phyloP scores from a whole-genome alignment of 2,797 vertebrate species.

The Cynopterus sphinx region DNA sequence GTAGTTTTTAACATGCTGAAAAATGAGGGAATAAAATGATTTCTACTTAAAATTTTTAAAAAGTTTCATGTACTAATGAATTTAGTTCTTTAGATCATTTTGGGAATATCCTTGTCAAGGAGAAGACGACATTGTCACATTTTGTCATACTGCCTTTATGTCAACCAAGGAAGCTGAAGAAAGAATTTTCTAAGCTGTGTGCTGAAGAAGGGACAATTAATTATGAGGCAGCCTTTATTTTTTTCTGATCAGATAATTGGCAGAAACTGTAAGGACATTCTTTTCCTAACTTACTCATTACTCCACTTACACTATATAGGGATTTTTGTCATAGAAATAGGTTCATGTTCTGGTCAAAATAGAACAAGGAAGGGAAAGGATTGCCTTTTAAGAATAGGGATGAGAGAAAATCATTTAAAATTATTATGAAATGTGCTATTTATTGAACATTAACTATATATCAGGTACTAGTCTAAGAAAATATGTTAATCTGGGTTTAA shows the following conservation, averaged over 20 bases:
- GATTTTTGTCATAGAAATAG: not conserved
- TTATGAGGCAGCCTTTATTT: constrained; percentile 79
- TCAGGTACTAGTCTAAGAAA: not conserved
- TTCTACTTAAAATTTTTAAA: not conserved
- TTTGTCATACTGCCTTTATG: constrained; percentile 82
- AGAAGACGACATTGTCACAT: constrained; percentile 69
- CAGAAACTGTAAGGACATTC: not conserved
- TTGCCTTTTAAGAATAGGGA: not conserved
- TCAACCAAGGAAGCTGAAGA: constrained; percentile 84
- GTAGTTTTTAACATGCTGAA: constrained; percentile 24
- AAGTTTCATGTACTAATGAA: not conserved
- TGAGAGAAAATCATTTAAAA: not conserved
- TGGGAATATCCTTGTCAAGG: constrained; percentile 32
- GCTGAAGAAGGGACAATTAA: constrained; percentile 80
- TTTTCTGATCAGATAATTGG: constrained; percentile 82
- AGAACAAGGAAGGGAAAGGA: not conserved
- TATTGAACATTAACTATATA: not conserved
- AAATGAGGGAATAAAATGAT: constrained; percentile 34
- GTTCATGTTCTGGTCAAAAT: not conserved
- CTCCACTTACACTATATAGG: not conserved
- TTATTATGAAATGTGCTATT: not conserved
- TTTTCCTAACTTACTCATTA: not conserved
- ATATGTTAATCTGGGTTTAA: not conserved
- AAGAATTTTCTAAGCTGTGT: not conserved
- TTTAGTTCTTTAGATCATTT: constrained; percentile 24